These are phyloP conservation scores for Physella acuta DNA, from an alignment of 1,140 invertebrate species.

Conservation along the genomic window DNA sequence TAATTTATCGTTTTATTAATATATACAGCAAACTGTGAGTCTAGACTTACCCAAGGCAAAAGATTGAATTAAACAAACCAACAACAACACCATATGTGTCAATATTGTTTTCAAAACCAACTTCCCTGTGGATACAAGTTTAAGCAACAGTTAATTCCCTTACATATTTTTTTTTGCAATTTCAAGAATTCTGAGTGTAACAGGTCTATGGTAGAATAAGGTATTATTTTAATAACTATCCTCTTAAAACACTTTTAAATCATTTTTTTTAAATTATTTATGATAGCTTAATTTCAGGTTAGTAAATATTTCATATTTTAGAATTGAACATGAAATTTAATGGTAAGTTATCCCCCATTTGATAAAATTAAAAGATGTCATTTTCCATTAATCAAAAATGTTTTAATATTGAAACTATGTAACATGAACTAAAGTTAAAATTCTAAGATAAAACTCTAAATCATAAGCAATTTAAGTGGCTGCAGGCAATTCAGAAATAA, in stretches of 20 bases:
- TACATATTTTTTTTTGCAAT: neutral
- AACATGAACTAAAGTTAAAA: neutral
- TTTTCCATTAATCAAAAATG: neutral
- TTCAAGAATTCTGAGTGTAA: neutral
- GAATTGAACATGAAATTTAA: neutral
- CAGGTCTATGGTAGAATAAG: neutral
- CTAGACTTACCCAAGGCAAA: slow-evolving; percentile 41
- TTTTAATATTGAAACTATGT: neutral
- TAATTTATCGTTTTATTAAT: neutral
- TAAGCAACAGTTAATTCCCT: neutral
- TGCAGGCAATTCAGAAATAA: neutral
- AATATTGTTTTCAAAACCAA: slow-evolving; percentile 43
- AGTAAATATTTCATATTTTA: neutral
- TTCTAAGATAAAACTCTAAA: neutral
- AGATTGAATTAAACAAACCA: slow-evolving; percentile 42
- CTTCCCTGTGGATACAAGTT: slow-evolving; percentile 27
- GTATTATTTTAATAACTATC: neutral
- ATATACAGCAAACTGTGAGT: neutral
- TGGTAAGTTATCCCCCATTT: no score
- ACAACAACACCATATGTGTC: slow-evolving; percentile 46
- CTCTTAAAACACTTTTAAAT: neutral
- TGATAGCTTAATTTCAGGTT: neutral
- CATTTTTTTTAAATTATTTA: neutral
- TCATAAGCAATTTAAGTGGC: neutral
- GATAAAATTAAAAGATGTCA: neutral